Percentiles rank a stretch among this genome's conserved stretches.
Conservation (phyloP, 2,113 vertebrate species). For the Prolemur simus region DNA sequence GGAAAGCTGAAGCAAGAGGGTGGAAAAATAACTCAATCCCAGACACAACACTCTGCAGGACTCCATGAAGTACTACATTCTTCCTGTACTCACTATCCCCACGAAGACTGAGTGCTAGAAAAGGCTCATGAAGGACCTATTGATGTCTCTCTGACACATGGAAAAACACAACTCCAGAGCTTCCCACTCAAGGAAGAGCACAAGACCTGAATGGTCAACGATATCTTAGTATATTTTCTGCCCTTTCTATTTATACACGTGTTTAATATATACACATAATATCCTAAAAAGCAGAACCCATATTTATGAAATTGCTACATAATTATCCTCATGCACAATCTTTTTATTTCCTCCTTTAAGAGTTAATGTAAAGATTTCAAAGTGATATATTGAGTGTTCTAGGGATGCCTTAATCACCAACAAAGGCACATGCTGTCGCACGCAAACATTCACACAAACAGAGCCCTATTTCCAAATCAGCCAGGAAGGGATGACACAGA, state of each 20-base stretch:
- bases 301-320: neutral
- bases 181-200: neutral
- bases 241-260: neutral
- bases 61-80: neutral
- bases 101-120: neutral
- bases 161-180: constrained; percentile 28
- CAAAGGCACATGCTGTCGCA: neutral
- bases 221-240: neutral
- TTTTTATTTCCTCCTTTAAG: neutral
- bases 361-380: constrained; percentile 11
- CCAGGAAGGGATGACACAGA: neutral
- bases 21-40: neutral
- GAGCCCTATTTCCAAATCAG: neutral
- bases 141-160: constrained; percentile 24
- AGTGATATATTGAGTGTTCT: neutral
- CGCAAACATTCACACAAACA: neutral
- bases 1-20: neutral
- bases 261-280: neutral
- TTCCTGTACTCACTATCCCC: neutral
- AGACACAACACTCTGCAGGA: neutral
- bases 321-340: neutral
- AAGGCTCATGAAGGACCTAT: constrained; percentile 50
- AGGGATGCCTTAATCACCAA: neutral
- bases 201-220: neutral
- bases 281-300: neutral